These are phyloP conservation scores for Acrobasis suavella DNA, from an alignment of 2,888 invertebrate genomes.

Conservation along the genomic window DNA sequence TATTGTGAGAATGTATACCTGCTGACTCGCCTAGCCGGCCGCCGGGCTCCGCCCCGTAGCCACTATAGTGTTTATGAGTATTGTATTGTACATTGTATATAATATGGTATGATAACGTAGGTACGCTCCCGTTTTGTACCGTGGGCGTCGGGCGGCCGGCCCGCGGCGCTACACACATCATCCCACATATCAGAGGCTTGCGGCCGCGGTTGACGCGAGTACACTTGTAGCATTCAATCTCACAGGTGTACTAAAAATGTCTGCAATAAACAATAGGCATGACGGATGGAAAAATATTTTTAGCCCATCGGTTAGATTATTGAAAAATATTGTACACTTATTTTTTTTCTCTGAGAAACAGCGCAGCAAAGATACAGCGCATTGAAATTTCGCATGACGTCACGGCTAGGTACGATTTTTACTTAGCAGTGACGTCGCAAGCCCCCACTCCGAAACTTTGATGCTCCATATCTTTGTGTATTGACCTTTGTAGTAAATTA, in stretches of 20 bases:
- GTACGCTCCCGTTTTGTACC: conserved; percentile 73
- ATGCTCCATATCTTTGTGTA: too few species aligned
- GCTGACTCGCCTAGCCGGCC: conserved; percentile 66
- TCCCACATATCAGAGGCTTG: conserved; percentile 80
- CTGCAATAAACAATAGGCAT: background rate
- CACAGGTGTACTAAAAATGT: too few species aligned
- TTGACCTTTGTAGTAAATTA: too few species aligned
- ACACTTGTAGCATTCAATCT: background rate
- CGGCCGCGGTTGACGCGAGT: conserved; percentile 59
- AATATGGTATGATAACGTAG: conserved; percentile 67
- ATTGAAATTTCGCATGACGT: too few species aligned
- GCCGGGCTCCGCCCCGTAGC: conserved; percentile 66
- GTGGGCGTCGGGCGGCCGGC: conserved; percentile 63
- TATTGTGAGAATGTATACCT: conserved; percentile 76
- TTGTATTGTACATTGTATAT: conserved; percentile 80
- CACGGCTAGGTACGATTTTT: too few species aligned
- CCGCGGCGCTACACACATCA: conserved; percentile 75
- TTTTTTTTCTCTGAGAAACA: too few species aligned
- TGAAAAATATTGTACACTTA: too few species aligned
- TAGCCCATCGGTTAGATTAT: too few species aligned
- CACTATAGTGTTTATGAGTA: conserved; percentile 68
- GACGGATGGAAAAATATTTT: too few species aligned
- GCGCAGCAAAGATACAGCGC: too few species aligned
- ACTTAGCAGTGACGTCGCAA: too few species aligned
- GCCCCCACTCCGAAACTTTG: too few species aligned